Evolutionary conservation across 2,888 invertebrate genomes (phyloP).

Genomic region (Lepidocyrtinus sp.): DNA sequence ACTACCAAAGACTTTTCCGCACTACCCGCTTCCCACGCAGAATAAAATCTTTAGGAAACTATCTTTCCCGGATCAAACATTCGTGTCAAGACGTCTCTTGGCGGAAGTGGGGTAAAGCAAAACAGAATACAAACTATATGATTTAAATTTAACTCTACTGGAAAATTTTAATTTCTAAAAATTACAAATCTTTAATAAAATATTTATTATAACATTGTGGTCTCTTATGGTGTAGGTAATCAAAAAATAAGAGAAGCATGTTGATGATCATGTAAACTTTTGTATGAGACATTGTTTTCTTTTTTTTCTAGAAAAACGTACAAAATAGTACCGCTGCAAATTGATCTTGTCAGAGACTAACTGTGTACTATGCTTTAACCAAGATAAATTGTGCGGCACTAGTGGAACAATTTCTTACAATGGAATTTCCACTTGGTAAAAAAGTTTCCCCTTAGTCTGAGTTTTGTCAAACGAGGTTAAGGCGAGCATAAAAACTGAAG

Average conservation of each 20-base stretch:
- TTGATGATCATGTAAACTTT: slow-evolving; percentile 3
- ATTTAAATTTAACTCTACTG: too few relatives aligned
- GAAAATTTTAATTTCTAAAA: too few relatives aligned
- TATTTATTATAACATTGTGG: too few relatives aligned
- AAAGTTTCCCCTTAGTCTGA: slow-evolving; percentile 2
- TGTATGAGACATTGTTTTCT: neutral
- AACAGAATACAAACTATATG: too few relatives aligned
- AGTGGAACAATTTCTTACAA: slow-evolving; percentile 6
- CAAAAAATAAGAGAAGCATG: too few relatives aligned
- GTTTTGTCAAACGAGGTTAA: slow-evolving; percentile 53
- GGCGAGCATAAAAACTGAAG: slow-evolving; percentile 42
- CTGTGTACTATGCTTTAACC: slow-evolving; percentile 4
- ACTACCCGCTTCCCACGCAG: too few relatives aligned
- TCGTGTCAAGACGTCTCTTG: too few relatives aligned
- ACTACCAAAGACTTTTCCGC: neutral
- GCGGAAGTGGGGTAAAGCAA: too few relatives aligned
- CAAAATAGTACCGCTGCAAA: neutral
- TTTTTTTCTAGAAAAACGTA: neutral
- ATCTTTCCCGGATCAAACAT: too few relatives aligned
- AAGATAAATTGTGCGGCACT: slow-evolving; percentile 16
- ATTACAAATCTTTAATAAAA: too few relatives aligned
- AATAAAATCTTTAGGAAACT: too few relatives aligned
- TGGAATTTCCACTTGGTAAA: slow-evolving; percentile 2
- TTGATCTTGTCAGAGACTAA: slow-evolving; percentile 14
- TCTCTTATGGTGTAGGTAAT: too few relatives aligned